Evolutionary conservation across 2,797 vertebrate genomes (phyloP).

Genomic region (Sarcoramphus papa): DNA sequence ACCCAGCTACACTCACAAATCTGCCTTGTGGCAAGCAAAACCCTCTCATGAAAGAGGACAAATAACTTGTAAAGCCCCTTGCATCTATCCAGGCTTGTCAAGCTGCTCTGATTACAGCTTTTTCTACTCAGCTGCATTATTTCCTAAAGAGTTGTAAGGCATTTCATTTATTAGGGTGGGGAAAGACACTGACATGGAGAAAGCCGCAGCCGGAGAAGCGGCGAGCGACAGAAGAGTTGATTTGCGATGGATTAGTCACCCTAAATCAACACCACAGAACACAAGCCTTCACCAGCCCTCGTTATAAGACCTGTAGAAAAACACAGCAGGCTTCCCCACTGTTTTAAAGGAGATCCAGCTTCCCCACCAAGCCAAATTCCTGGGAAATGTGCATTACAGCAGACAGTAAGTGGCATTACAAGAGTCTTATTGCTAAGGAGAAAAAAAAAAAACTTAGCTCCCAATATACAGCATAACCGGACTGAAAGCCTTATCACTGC

Average conservation of each 20-base stretch:
- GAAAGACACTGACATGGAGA: neutral
- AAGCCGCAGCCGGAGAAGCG: accelerated
- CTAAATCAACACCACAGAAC: neutral
- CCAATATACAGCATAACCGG: no score
- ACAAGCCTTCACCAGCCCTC: neutral
- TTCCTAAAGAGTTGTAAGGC: neutral
- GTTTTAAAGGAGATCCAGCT: neutral
- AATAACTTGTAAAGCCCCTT: neutral
- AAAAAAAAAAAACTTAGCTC: no score
- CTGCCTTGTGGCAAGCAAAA: neutral
- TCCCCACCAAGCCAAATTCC: neutral
- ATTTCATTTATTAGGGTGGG: neutral
- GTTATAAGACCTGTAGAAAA: neutral
- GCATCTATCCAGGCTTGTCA: accelerated
- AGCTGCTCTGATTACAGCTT: neutral
- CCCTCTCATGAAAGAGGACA: neutral
- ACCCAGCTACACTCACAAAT: accelerated
- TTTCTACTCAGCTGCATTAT: neutral
- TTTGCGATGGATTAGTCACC: neutral
- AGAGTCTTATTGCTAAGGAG: neutral
- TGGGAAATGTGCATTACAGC: neutral
- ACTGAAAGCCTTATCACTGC: accelerated
- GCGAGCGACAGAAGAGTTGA: neutral
- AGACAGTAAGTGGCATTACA: neutral
- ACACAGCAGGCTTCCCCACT: neutral